phyloP scores from a whole-genome alignment of 92 coral and sea anemone genomes.

The Isaurus tuberculatus region DNA sequence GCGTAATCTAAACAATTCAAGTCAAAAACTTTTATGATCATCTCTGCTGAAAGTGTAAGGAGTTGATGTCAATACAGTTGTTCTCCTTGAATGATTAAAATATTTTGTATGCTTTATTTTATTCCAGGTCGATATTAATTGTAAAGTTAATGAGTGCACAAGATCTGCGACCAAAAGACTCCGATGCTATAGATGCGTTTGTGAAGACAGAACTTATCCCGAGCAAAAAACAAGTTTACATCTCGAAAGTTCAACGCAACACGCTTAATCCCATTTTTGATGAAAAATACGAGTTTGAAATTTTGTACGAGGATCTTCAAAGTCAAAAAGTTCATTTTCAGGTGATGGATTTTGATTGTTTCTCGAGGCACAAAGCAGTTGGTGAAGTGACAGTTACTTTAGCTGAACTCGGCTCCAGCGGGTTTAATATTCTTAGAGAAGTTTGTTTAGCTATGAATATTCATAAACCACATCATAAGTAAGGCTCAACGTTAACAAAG shows the following conservation, averaged over 20 bases:
- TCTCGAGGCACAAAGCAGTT: constrained; percentile 77
- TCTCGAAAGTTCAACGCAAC: constrained; percentile 85
- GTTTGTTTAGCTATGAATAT: constrained; percentile 88
- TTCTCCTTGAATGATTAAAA: too few species aligned
- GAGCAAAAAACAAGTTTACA: constrained; percentile 81
- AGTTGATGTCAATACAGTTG: too few species aligned
- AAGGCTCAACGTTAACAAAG: background rate
- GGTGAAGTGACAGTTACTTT: constrained; percentile 86
- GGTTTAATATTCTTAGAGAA: constrained; percentile 87
- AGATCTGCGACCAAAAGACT: constrained; percentile 77
- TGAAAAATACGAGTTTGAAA: constrained; percentile 89
- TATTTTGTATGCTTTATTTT: background rate
- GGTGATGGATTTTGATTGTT: constrained; percentile 85
- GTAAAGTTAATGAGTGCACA: constrained; percentile 79
- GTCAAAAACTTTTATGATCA: too few species aligned
- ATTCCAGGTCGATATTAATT: constrained; percentile 68
- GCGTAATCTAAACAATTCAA: too few species aligned
- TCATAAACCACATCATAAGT: constrained; percentile 56
- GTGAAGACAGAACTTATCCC: constrained; percentile 90
- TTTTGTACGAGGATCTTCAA: constrained; percentile 81
- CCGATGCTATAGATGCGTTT: constrained; percentile 79
- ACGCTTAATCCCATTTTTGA: constrained; percentile 84
- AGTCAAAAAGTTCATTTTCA: constrained; percentile 82
- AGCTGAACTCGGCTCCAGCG: constrained; percentile 87
- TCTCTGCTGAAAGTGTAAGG: too few species aligned